Evolutionary conservation across 2,113 vertebrate genomes (phyloP), one percentile per base, ranked within the genome.

Genomic region (Bos javanicus): DNA sequence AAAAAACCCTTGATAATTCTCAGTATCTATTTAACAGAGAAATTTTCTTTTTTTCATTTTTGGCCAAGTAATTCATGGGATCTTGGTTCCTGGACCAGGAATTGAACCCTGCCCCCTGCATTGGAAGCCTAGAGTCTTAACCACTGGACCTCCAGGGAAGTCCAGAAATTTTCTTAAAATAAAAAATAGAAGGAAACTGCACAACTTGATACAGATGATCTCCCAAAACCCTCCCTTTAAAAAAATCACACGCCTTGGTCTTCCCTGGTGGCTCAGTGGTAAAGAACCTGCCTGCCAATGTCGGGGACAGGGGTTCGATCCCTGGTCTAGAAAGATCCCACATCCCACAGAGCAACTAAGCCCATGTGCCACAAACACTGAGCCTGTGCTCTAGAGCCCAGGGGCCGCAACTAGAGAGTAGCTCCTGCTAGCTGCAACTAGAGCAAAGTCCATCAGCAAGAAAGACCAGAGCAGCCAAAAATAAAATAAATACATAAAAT

Each of bases 1-100:
- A 80, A 87, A 67, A 94, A 87, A 11, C 2, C 10, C 48, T 94
- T 94, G n/a, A 16, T 67, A 67, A 67, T 67, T 78, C 59, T 90
- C 88, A 78, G 9, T 74, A 74, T 39, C 67, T 57, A 59, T n/a
- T 92, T 54, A 88, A 81, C 14, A 26, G 16, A 62, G 48, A 88
- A 25, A 43, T 26, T 15, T 76, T 76, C 71, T 76, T 43, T 39
- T 39, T 74, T 74, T 76, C 71, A 76, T 43, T 76, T 76, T 76
- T 76, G 36, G 23, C 12, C 1, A 0, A 39, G 12, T 76, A 26
- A 76, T 43, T 43, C 23, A 43, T 76, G 23, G 71, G 39, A 76
- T 76, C 39, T 76, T 43, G 30, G 39, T 76, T 76, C 71, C 23
- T 76, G n/a, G 6, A 76, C 36, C 39, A 76, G 71, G 39, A 23